Evolutionary conservation across 2,888 invertebrate species (phyloP).

Genomic region (Dasypogon diadema): DNA sequence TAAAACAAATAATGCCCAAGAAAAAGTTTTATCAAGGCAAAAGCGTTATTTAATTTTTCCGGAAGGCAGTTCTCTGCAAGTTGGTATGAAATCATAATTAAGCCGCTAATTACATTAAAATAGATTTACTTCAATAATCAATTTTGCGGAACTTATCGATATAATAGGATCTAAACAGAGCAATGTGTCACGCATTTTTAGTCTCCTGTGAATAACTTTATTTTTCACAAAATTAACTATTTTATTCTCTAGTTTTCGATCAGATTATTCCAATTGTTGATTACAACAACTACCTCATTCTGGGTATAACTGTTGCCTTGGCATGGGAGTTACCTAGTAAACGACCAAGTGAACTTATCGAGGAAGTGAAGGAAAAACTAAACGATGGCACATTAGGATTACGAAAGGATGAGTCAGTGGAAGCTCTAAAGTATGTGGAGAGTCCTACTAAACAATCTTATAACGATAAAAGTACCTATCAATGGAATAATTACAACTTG

Average conservation of each 20-base stretch:
- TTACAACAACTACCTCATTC: conserved; percentile 70
- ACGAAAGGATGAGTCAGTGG: conserved; percentile 63
- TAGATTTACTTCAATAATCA: too few relatives aligned
- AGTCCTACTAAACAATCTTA: background rate
- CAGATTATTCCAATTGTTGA: conserved; percentile 67
- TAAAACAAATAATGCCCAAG: conserved; percentile 8
- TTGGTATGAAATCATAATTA: conserved; percentile 60
- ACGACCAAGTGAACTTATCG: conserved; percentile 67
- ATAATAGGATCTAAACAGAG: too few relatives aligned
- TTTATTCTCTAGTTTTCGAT: conserved; percentile 61
- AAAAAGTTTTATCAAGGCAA: conserved; percentile 65
- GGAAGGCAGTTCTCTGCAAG: conserved; percentile 69
- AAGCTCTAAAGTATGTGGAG: conserved; percentile 42
- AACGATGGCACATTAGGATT: conserved; percentile 63
- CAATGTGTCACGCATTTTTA: too few relatives aligned
- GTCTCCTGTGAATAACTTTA: too few relatives aligned
- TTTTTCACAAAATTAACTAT: too few relatives aligned
- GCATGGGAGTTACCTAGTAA: conserved; percentile 83
- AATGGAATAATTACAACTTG: too few relatives aligned
- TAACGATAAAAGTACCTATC: too few relatives aligned
- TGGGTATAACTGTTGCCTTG: conserved; percentile 80
- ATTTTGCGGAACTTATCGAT: conserved; percentile 31
- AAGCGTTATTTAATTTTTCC: conserved; percentile 70
- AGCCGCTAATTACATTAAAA: too few relatives aligned
- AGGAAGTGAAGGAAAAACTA: conserved; percentile 62